phyloP scores from a whole-genome alignment of 2,797 vertebrate genomes.

The Acanthurus lineatus region DNA sequence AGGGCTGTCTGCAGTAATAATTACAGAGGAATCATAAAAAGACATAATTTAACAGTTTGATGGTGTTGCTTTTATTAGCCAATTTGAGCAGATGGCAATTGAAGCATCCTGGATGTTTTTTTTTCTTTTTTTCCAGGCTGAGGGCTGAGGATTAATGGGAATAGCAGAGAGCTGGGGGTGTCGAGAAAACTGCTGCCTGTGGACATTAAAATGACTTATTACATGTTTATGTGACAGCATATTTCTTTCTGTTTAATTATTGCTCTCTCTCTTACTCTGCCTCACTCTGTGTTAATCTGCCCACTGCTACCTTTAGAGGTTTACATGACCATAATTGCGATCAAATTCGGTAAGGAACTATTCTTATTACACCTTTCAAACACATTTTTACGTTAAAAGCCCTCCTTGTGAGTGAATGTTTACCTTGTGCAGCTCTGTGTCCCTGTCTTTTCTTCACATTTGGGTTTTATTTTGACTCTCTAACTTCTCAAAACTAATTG shows the following conservation, averaged over 20 bases:
- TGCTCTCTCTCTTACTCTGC: neutral
- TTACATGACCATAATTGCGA: slow-evolving; percentile 49
- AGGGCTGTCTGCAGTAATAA: slow-evolving; percentile 52
- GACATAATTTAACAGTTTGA: slow-evolving; percentile 79
- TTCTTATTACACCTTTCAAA: slow-evolving; percentile 1
- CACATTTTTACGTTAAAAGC: slow-evolving; percentile 1
- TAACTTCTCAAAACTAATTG: neutral
- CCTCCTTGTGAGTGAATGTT: slow-evolving; percentile 8
- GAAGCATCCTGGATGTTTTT: slow-evolving; percentile 64
- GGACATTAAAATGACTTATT: slow-evolving; percentile 72
- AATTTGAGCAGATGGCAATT: slow-evolving; percentile 78
- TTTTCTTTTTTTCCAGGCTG: slow-evolving; percentile 48
- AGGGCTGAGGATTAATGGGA: slow-evolving; percentile 75
- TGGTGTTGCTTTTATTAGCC: slow-evolving; percentile 79
- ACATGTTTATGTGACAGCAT: slow-evolving; percentile 59
- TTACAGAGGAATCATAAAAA: slow-evolving; percentile 77
- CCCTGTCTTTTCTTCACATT: neutral
- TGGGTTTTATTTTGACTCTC: neutral
- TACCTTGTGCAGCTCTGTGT: neutral
- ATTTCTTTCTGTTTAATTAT: slow-evolving; percentile 49
- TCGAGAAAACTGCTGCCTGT: slow-evolving; percentile 62
- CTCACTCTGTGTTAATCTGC: slow-evolving; percentile 5
- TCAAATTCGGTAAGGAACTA: slow-evolving; percentile 12
- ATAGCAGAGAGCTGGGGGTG: slow-evolving; percentile 61
- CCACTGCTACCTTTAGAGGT: slow-evolving; percentile 27